Evolutionary conservation across 1,140 invertebrate species (phyloP).

Genomic region (Notospermus geniculatus): DNA sequence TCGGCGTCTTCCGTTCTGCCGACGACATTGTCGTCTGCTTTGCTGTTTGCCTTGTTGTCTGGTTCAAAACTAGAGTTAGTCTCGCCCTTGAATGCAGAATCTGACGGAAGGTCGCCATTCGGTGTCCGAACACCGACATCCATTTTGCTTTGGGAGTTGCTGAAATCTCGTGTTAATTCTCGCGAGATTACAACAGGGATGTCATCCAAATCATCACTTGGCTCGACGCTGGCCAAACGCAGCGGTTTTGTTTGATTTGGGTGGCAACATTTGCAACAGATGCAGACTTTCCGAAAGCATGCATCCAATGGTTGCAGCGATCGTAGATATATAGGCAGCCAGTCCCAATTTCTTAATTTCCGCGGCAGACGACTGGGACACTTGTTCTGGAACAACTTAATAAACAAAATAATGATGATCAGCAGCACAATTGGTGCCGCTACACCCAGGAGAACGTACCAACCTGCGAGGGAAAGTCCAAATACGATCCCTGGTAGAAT

Average conservation of each 20-base stretch:
- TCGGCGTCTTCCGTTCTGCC: too few species aligned
- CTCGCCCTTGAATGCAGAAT: too few species aligned
- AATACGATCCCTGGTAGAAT: constrained; percentile 59
- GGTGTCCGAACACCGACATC: too few species aligned
- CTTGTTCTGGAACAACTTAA: constrained; percentile 41
- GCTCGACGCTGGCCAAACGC: too few species aligned
- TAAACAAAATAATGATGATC: constrained; percentile 30
- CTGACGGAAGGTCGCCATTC: too few species aligned
- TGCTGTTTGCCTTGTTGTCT: too few species aligned
- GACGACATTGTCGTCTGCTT: too few species aligned
- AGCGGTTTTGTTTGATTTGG: background rate
- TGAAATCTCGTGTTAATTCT: too few species aligned
- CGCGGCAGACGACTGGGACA: constrained; percentile 27
- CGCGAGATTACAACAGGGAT: too few species aligned
- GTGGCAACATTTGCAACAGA: constrained; percentile 22
- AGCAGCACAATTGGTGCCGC: constrained; percentile 29
- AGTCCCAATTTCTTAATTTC: constrained; percentile 42
- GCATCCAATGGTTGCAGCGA: constrained; percentile 36
- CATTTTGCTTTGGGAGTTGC: too few species aligned
- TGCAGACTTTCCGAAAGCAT: constrained; percentile 18
- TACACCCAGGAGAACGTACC: constrained; percentile 35
- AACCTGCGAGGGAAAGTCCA: constrained; percentile 51
- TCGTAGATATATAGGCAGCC: constrained; percentile 35
- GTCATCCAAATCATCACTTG: too few species aligned
- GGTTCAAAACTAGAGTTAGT: too few species aligned